phyloP scores from a whole-genome alignment of 2,888 invertebrate species.

The Muscina levida region DNA sequence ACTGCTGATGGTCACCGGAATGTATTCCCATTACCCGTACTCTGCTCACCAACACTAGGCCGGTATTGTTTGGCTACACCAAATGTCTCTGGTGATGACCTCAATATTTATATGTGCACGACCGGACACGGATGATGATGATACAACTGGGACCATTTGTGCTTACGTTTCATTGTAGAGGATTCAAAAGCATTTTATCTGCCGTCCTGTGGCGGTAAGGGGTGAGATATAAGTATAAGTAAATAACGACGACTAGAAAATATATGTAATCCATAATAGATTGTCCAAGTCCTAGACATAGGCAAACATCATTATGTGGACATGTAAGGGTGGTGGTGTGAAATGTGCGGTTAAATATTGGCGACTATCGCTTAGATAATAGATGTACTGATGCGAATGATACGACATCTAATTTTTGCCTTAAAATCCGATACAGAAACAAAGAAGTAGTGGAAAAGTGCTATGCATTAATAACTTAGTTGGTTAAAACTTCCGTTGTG shows the following conservation, averaged over 20 bases:
- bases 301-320: not conserved
- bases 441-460: too few relatives aligned
- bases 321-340: not conserved
- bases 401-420: too few relatives aligned
- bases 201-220: too few relatives aligned
- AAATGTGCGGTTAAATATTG: not conserved
- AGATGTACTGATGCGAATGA: too few relatives aligned
- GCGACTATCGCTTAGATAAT: too few relatives aligned
- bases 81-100: constrained; percentile 29
- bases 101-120: constrained; percentile 44
- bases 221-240: too few relatives aligned
- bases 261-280: constrained; percentile 30
- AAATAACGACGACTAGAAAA: constrained; percentile 3
- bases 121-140: constrained; percentile 14
- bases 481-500: too few relatives aligned
- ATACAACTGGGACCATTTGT: constrained; percentile 46
- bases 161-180: not conserved
- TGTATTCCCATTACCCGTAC: not conserved
- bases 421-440: too few relatives aligned
- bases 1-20: not conserved
- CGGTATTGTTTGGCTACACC: not conserved
- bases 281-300: constrained; percentile 9
- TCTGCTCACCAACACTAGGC: not conserved
- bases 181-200: not conserved
- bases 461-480: too few relatives aligned